Percentiles rank a stretch among this genome's conserved stretches.
Conservation (phyloP, 2,797 vertebrate genomes). For the Epinephelus coioides region DNA sequence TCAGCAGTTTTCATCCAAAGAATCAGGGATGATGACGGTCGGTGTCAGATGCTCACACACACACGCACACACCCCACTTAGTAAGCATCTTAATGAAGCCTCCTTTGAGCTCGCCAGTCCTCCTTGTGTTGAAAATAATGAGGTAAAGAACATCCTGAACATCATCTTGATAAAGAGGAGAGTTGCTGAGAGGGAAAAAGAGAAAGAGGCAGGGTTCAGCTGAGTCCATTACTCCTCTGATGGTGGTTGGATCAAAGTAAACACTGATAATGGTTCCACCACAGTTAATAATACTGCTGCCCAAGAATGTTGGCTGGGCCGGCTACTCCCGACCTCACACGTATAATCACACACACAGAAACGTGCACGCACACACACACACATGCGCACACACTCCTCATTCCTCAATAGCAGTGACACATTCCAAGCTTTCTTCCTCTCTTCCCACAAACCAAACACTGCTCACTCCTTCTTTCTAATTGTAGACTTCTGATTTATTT, state of each 20-base stretch:
- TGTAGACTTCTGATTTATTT: constrained; percentile 83
- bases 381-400: constrained; percentile 54
- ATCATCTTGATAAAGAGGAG: constrained; percentile 60
- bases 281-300: constrained; percentile 81
- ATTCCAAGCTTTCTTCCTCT: constrained; percentile 81
- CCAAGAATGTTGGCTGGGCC: constrained; percentile 76
- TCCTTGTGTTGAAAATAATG: constrained; percentile 41
- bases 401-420: constrained; percentile 79
- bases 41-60: constrained; percentile 18
- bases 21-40: constrained; percentile 29
- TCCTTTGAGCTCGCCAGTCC: neutral
- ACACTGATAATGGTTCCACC: constrained; percentile 80
- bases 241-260: constrained; percentile 79
- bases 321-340: constrained; percentile 81
- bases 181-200: constrained; percentile 45
- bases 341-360: constrained; percentile 57
- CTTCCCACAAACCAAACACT: constrained; percentile 83
- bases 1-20: constrained; percentile 42
- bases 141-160: constrained; percentile 48
- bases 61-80: constrained; percentile 26
- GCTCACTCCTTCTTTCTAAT: constrained; percentile 81
- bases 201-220: constrained; percentile 65
- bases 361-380: constrained; percentile 18
- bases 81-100: constrained; percentile 30
- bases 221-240: constrained; percentile 71